A percentile compares a stretch with the other conserved stretches of the same genome.
Conservation (phyloP, 2,797 vertebrate genomes). For the Gastrophryne carolinensis region DNA sequence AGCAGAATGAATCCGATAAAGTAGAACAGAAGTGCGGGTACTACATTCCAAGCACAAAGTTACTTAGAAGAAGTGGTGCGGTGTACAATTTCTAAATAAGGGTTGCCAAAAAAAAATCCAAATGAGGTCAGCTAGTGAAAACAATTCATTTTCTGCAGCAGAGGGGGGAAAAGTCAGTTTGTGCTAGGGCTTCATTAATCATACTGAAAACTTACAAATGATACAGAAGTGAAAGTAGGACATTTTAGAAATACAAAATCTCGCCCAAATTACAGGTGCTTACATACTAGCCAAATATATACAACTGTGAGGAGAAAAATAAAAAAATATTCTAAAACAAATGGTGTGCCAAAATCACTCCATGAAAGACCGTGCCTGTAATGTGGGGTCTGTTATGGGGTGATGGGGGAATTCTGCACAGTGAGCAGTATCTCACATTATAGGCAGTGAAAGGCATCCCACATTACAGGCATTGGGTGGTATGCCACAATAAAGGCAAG, state of each 20-base stretch:
- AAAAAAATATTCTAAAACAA: no score
- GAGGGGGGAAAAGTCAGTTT: constrained; percentile 36
- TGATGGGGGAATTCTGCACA: no score
- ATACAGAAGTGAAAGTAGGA: constrained; percentile 34
- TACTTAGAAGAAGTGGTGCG: neutral
- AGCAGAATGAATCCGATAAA: no score
- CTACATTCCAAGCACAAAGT: constrained; percentile 18
- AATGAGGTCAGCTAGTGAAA: constrained; percentile 47
- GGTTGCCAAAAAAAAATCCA: constrained; percentile 18
- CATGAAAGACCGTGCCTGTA: no score
- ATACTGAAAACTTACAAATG: constrained; percentile 42
- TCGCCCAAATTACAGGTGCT: constrained; percentile 22
- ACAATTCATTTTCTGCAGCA: constrained; percentile 48
- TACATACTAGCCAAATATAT: neutral
- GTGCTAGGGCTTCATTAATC: constrained; percentile 47
- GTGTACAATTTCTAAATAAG: constrained; percentile 22
- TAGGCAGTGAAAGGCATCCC: no score
- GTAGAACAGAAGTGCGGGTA: neutral
- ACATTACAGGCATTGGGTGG: no score
- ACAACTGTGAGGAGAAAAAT: no score
- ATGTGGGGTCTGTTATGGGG: no score
- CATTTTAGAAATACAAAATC: constrained; percentile 17
- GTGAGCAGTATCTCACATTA: no score
- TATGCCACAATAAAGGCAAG: no score
- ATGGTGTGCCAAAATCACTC: no score